Conservation (phyloP, 2,888 invertebrate genomes). For the Chirona hameri region DNA sequence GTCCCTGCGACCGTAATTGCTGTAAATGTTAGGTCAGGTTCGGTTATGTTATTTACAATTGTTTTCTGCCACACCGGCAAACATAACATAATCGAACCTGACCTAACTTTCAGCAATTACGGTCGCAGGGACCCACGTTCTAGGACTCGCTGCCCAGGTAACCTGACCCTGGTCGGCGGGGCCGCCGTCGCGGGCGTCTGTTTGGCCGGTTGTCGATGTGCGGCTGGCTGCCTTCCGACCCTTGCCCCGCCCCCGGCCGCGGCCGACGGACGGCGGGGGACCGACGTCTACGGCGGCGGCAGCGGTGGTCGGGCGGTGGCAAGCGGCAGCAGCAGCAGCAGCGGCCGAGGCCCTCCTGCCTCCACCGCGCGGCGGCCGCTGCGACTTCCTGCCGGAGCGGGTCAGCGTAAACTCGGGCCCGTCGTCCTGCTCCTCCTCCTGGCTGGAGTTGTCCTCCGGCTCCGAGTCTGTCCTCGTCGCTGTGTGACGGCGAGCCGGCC, state of each 20-base stretch:
- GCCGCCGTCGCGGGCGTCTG: background rate
- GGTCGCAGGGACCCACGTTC: too few species aligned
- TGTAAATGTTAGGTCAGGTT: too few species aligned
- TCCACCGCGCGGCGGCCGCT: background rate
- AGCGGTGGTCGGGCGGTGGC: too few species aligned
- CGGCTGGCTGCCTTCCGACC: background rate
- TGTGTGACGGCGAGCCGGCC: background rate
- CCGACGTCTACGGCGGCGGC: background rate
- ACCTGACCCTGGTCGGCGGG: background rate
- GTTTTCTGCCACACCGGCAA: too few species aligned
- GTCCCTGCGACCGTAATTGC: too few species aligned
- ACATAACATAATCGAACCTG: too few species aligned
- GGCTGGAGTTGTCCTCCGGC: background rate
- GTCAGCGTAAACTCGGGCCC: constrained; percentile 6
- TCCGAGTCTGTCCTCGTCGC: background rate
- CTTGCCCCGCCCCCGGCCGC: background rate
- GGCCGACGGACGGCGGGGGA: background rate
- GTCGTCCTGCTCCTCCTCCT: background rate
- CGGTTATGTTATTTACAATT: too few species aligned
- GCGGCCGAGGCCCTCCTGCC: too few species aligned
- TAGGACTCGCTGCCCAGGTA: too few species aligned
- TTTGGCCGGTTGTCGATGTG: background rate
- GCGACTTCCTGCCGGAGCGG: background rate
- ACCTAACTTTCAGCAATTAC: too few species aligned
- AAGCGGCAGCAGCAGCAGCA: background rate